Conservation (phyloP, 2,797 vertebrate species). For the Diceros bicornis region DNA sequence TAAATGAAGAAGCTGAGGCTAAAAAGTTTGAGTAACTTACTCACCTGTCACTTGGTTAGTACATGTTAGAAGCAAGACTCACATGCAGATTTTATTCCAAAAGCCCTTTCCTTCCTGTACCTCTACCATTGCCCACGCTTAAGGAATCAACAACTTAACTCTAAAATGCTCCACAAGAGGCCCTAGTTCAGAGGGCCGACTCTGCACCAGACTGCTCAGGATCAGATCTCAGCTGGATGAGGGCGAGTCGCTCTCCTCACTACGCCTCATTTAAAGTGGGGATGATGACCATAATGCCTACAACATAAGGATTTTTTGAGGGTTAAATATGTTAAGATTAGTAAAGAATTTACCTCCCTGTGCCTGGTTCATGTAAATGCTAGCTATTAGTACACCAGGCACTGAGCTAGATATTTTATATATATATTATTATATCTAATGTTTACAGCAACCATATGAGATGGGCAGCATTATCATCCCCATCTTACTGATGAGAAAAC, state of each 20-base stretch:
- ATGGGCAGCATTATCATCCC: not conserved
- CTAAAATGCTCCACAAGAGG: not conserved
- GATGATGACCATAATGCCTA: not conserved
- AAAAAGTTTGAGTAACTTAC: not conserved
- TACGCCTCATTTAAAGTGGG: not conserved
- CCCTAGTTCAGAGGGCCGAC: not conserved
- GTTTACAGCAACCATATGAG: not conserved
- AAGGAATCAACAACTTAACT: not conserved
- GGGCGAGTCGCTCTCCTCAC: not conserved
- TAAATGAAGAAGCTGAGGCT: not conserved
- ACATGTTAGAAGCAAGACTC: not conserved
- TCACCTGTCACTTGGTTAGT: not conserved
- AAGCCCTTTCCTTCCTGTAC: not conserved
- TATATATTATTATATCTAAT: not conserved
- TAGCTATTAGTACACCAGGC: not conserved
- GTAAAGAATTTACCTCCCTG: not conserved
- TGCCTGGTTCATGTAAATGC: not conserved
- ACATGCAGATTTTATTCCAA: constrained; percentile 45
- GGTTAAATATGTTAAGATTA: not conserved
- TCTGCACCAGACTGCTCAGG: not conserved
- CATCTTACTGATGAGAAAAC: not conserved
- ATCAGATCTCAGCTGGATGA: not conserved
- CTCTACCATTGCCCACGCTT: not conserved
- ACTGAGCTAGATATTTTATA: not conserved
- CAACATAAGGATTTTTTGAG: not conserved